phyloP scores from a whole-genome alignment of 2,888 invertebrate species.

The Bimastos eiseni region DNA sequence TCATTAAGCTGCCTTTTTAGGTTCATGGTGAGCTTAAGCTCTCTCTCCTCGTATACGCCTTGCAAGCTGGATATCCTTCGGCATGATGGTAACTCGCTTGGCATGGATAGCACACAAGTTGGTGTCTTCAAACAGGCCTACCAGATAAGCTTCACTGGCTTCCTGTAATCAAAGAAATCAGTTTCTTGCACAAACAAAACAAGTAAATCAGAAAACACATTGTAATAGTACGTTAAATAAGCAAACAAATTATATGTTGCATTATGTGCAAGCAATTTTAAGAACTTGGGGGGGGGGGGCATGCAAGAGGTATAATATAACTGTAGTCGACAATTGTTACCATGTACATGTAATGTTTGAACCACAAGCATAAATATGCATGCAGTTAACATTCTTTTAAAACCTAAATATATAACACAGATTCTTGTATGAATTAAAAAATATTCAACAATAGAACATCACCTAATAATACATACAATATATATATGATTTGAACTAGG shows the following conservation, averaged over 20 bases:
- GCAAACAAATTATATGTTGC: neutral
- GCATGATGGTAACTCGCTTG: conserved; percentile 40
- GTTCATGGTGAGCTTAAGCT: conserved; percentile 20
- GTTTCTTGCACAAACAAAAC: no score
- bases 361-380: neutral
- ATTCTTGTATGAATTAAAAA: no score
- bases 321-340: neutral
- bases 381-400: no score
- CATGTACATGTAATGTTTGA: neutral
- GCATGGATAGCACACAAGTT: conserved; percentile 40
- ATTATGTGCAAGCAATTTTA: no score
- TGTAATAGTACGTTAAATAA: neutral
- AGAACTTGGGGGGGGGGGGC: neutral
- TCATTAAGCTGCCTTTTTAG: conserved; percentile 16
- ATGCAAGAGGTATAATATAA: neutral
- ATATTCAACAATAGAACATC: no score
- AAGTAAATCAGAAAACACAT: neutral
- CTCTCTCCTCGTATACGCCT: conserved; percentile 33
- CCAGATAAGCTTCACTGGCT: conserved; percentile 35
- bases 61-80: conserved; percentile 37
- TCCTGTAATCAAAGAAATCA: conserved; percentile 31
- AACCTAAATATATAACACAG: no score
- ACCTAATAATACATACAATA: no score
- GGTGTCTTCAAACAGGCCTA: conserved; percentile 36
- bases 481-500: no score